Evolutionary conservation across 2,113 vertebrate species (phyloP).

Genomic region (Ardeotis arabs): DNA sequence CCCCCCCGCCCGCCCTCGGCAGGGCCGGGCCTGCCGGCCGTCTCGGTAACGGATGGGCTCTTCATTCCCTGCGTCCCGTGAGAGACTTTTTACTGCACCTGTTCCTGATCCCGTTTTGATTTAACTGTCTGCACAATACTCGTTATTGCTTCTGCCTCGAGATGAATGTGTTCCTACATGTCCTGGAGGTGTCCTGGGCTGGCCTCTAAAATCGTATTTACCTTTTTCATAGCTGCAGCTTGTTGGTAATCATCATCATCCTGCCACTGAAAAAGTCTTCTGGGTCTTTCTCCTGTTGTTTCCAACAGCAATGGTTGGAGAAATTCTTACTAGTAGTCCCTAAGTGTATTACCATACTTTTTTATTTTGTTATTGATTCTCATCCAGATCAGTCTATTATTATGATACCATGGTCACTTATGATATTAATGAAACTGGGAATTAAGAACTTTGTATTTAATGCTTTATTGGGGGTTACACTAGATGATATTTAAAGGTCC

Average conservation of each 20-base stretch:
- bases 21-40: neutral
- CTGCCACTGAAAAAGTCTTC: neutral
- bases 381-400: neutral
- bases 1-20: neutral
- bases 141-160: accelerated
- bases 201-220: neutral
- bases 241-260: neutral
- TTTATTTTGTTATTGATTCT: neutral
- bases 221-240: neutral
- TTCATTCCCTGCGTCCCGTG: neutral
- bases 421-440: neutral
- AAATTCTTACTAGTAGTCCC: neutral
- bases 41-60: accelerated
- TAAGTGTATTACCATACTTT: neutral
- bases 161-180: accelerated
- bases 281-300: neutral
- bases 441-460: neutral
- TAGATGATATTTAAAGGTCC: too few species aligned
- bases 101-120: neutral
- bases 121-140: too few species aligned
- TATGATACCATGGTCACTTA: neutral
- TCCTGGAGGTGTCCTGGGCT: too few species aligned
- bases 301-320: neutral
- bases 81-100: neutral
- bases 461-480: neutral